Base-by-base conservation (phyloP, 2,797 vertebrate species). In the Aselliscus stoliczkanus region DNA sequence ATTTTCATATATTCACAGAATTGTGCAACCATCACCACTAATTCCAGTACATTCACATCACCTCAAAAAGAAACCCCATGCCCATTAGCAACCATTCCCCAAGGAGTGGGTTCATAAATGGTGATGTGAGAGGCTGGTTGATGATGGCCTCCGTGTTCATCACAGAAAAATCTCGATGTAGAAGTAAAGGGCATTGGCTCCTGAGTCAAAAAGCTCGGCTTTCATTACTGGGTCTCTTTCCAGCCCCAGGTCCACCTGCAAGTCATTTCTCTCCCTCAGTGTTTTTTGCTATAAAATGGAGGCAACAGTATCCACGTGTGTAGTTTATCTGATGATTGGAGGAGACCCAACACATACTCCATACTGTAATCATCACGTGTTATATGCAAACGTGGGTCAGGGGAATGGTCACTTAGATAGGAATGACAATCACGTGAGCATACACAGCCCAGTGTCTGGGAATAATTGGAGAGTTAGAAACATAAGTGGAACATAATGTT, bases 1-100 rank as follows among this genome's bases (percentile, higher is more conserved):
- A 72, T 92, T 81, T 88, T 44, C 25, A 60, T 42, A 18, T 52
- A 80, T 50, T 39, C 21, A 60, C 6, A 81, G 34, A 88, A 52
- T 60, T 75, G 23, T 42, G 50, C 76, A 42, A 31, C 21, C 18
- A 56, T 23, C 27, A 27, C 60, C 69, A 56, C 37, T 37, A 20
- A 39, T 23, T 58, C 39, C 6, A 29, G 17, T 39, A 58, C 21
- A 14, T 70, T 23, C 64, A 79, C 29, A 29, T 75, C 42, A 44
- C 56, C 34, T 29, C 44, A 25, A 11, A 67, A 56, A 80, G 77
- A 47, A 73, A 47, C 65, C 25, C 62, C 0, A 1, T 31, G n/a
- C 2, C 34, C 44, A 27, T 73, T 67, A 87, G 25, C 31, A 50
- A 12, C 17, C 34, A 42, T 37, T 37, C 65, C 39, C 39, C 39